phyloP scores from a whole-genome alignment of 1,140 invertebrate genomes.

The Drosophila repleta region DNA sequence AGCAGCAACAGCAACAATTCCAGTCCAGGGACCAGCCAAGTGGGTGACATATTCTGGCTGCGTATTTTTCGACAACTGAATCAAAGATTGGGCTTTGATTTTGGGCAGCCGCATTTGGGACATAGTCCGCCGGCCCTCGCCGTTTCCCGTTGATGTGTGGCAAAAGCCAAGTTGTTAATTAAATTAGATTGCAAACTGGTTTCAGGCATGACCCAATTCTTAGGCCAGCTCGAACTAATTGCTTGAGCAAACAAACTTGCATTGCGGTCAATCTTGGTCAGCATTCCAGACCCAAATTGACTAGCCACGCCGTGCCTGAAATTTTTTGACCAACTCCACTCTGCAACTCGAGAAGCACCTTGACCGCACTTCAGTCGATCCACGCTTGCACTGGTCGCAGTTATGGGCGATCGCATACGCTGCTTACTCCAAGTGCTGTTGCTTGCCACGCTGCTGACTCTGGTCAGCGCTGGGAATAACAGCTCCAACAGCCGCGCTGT shows the following conservation, averaged over 20 bases:
- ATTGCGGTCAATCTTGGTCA: constrained; percentile 34
- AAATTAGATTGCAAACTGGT: constrained; percentile 60
- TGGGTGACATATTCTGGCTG: constrained; percentile 47
- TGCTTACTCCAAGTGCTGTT: constrained; percentile 16
- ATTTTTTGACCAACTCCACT: constrained; percentile 13
- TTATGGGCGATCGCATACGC: constrained; percentile 43
- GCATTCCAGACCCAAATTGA: constrained; percentile 41
- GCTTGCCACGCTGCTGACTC: constrained; percentile 8
- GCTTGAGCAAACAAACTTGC: constrained; percentile 44
- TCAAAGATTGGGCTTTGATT: constrained; percentile 40
- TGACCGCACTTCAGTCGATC: constrained; percentile 14
- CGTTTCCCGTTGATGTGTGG: constrained; percentile 17
- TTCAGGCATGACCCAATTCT: constrained; percentile 43
- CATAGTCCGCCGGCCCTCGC: background rate
- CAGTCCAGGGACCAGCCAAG: constrained; percentile 33
- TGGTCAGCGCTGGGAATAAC: constrained; percentile 4
- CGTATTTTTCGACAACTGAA: constrained; percentile 52
- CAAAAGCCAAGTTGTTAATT: constrained; percentile 59
- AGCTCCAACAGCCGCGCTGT: constrained; percentile 14
- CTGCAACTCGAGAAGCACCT: background rate
- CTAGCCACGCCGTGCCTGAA: constrained; percentile 39
- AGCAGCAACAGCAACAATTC: constrained; percentile 8
- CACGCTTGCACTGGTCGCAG: constrained; percentile 13
- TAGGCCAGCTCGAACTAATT: constrained; percentile 35
- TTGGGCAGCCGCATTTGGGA: background rate